phyloP scores from a whole-genome alignment of 2,888 invertebrate genomes.

The Aproaerema taeniolella region DNA sequence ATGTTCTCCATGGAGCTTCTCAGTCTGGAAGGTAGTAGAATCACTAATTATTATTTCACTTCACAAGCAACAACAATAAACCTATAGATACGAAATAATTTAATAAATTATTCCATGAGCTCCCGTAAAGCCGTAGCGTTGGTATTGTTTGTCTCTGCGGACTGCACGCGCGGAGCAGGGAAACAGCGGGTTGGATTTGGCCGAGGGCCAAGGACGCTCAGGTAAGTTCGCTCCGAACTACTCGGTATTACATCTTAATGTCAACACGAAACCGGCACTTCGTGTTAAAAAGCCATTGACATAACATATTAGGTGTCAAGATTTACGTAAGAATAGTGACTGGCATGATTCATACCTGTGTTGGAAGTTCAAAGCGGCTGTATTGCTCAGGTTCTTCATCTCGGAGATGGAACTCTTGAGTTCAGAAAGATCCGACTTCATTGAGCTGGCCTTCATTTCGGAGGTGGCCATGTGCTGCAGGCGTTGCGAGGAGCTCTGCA shows the following conservation, averaged over 20 bases:
- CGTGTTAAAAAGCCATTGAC: constrained; percentile 46
- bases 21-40: constrained; percentile 60
- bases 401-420: constrained; percentile 91
- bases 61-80: constrained; percentile 11
- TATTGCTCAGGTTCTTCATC: constrained; percentile 85
- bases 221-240: constrained; percentile 59
- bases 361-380: constrained; percentile 57
- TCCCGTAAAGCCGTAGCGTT: constrained; percentile 49
- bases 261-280: constrained; percentile 28
- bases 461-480: constrained; percentile 76
- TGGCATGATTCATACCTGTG: constrained; percentile 46
- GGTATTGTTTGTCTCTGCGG: constrained; percentile 68
- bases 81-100: constrained; percentile 25
- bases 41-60: not conserved
- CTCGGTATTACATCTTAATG: constrained; percentile 22
- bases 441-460: constrained; percentile 89
- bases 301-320: constrained; percentile 23
- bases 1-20: constrained; percentile 88
- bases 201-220: constrained; percentile 68
- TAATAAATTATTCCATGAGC: constrained; percentile 10
- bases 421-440: constrained; percentile 88
- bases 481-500: constrained; percentile 77
- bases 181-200: constrained; percentile 66
- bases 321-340: not conserved
- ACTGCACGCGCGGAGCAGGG: constrained; percentile 65